A percentile compares a stretch with the other conserved stretches of the same genome.
Conservation (phyloP, 2,797 vertebrate species). For the Pteropus rufus region DNA sequence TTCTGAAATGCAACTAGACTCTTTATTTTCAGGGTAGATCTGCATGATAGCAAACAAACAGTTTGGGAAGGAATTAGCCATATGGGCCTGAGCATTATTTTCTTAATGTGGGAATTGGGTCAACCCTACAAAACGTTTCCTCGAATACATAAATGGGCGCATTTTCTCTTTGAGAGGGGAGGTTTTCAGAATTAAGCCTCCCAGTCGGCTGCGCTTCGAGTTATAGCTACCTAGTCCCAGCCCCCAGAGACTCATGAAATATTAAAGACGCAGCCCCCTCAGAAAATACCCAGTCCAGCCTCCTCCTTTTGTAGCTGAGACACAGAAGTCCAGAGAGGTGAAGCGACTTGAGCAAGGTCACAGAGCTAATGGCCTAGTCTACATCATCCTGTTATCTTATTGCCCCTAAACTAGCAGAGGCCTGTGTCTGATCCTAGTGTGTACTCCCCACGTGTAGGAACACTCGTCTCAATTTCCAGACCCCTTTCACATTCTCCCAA, state of each 20-base stretch:
- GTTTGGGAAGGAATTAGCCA: constrained; percentile 74
- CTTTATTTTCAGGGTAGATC: constrained; percentile 70
- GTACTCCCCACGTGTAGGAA: background rate
- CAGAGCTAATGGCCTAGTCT: background rate
- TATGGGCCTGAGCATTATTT: constrained; percentile 71
- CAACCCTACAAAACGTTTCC: constrained; percentile 63
- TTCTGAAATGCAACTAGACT: constrained; percentile 17
- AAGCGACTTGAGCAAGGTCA: background rate
- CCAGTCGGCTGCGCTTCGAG: background rate
- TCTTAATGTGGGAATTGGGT: constrained; percentile 72
- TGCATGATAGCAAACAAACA: constrained; percentile 70
- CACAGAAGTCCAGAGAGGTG: background rate
- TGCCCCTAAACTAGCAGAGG: background rate
- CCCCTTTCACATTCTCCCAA: background rate
- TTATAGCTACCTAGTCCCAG: background rate
- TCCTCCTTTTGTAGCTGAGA: background rate
- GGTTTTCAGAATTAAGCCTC: background rate
- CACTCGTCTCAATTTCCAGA: background rate
- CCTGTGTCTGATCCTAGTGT: background rate
- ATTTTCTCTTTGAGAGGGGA: background rate
- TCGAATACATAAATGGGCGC: constrained; percentile 54
- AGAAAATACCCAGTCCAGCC: background rate
- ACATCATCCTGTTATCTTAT: background rate
- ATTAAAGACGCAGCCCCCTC: background rate
- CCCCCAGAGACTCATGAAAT: background rate